Base-by-base conservation (phyloP, 1,140 invertebrate genomes). In the Penaeus indicus region DNA sequence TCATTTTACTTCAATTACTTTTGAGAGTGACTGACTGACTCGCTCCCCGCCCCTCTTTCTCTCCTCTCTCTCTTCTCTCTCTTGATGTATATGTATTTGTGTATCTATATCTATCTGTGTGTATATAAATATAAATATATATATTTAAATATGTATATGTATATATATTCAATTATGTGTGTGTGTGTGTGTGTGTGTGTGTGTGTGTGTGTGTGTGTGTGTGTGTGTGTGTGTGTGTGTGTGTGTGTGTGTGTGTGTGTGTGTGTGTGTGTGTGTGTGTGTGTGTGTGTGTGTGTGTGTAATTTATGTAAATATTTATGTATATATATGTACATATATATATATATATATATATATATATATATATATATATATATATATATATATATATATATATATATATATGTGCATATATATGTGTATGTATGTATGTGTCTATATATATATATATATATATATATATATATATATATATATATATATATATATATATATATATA, bases 391-490 rank as follows among this genome's bases (percentile, higher is more conserved):
- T 69, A 22, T 69, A 69, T n/a, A 22, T n/a, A n/a, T 18, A 22
- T 21, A 22, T 25, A 1, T 69, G 0, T 11, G n/a, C 11, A 11
- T 69, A 22, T 25, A 21, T 27, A 22, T 72, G 27, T n/a, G n/a
- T 72, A 72, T n/a, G n/a, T 25, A 72, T n/a, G 25, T 75, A 27
- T 75, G 25, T 75, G 3, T 75, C 10, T 75, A 75, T 75, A 27
- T 75, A 27, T 75, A 2, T 27, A 75, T 75, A 1, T 27, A 75
- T 75, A 1, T 27, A 75, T 75, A 27, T 27, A 32, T 75, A 27
- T 75, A 27, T 75, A 25, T 72, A 25, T 72, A 25, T 72, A 72
- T 72, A 72, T 72, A 72, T 72, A 72, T 72, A 72, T 72, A 72
- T 75, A 75, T 75, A 75, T 75, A 75, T 32, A 75, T 32, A 32